Base-by-base conservation (phyloP, 2,113 vertebrate genomes). In the Trochalopteron elliotii region DNA sequence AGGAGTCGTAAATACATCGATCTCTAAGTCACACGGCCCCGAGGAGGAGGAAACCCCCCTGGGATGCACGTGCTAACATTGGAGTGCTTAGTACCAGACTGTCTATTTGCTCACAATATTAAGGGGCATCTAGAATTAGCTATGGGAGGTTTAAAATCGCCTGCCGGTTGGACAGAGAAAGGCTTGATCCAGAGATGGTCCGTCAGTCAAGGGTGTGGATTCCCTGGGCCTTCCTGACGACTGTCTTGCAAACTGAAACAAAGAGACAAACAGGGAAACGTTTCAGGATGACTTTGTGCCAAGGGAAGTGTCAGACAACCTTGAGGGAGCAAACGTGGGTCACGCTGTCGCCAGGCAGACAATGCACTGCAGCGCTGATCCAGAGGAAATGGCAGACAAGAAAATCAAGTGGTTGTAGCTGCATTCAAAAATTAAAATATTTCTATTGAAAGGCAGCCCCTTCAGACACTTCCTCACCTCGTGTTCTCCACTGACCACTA, bases 41-140 rank as follows among this genome's bases (percentile, higher is more conserved):
- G 39, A 96, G 97, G 97, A 96, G 96, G 90, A 92, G 96, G 90
- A 92, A 69, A 87, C 94, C 97, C 97, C 98, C 37, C 30, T n/a
- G 71, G 92, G 80, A 23, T 63, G 55, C 60, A 93, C 37, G 93
- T 97, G 97, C 96, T 97, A 91, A 86, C 89, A 49, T 28, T 60
- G 92, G 96, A 96, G 97, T 91, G 94, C 97, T 97, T 97, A 97
- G 97, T 98, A 98, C 97, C 98, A 96, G 96, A 98, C 90, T 86
- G 97, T 97, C 97, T 98, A 97, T 98, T 97, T 98, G 98, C 98
- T 98, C 97, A 98, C 98, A 97, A 98, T 97, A 98, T 97, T 97
- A 95, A 97, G 96, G 98, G 98, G 98, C 98, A 98, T 97, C 98
- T 98, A 98, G 97, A 98, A 96, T 98, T 98, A 98, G 97, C 98